phyloP scores from a whole-genome alignment of 2,797 vertebrate genomes.

The Coendou prehensilis region DNA sequence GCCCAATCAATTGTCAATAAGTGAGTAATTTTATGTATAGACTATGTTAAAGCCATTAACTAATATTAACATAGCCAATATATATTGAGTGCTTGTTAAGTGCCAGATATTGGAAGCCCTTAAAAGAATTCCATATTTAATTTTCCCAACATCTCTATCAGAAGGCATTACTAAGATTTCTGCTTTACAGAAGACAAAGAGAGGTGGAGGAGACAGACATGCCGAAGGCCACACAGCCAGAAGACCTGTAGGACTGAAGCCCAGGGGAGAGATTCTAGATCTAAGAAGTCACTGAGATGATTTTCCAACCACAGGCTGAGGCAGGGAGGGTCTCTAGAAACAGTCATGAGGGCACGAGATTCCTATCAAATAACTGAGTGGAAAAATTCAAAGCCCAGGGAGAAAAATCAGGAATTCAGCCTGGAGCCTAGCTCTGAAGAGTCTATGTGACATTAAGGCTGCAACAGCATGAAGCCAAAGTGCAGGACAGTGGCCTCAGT shows the following conservation, averaged over 20 bases:
- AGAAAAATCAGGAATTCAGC: neutral
- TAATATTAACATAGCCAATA: neutral
- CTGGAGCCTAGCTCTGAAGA: neutral
- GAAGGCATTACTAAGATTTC: neutral
- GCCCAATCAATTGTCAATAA: slow-evolving; percentile 2
- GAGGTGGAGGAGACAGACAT: neutral
- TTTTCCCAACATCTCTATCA: neutral
- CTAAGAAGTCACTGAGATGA: neutral
- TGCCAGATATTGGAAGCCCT: neutral
- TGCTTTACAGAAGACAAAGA: slow-evolving; percentile 25
- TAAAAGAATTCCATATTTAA: slow-evolving; percentile 14
- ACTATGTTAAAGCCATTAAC: neutral
- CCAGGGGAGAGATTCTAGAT: neutral
- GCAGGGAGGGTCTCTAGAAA: too few species aligned
- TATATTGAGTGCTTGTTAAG: neutral
- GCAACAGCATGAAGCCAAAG: neutral
- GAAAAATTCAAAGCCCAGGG: neutral
- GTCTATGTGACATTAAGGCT: neutral
- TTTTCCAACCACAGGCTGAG: rapidly evolving
- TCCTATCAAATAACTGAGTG: neutral
- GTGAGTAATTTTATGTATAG: neutral
- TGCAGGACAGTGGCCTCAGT: too few species aligned
- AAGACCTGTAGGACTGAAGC: neutral
- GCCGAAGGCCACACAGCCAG: neutral
- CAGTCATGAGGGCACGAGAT: neutral